These are phyloP conservation scores for Latrodectus elegans DNA, from an alignment of 2,888 invertebrate species.

Conservation along the genomic window DNA sequence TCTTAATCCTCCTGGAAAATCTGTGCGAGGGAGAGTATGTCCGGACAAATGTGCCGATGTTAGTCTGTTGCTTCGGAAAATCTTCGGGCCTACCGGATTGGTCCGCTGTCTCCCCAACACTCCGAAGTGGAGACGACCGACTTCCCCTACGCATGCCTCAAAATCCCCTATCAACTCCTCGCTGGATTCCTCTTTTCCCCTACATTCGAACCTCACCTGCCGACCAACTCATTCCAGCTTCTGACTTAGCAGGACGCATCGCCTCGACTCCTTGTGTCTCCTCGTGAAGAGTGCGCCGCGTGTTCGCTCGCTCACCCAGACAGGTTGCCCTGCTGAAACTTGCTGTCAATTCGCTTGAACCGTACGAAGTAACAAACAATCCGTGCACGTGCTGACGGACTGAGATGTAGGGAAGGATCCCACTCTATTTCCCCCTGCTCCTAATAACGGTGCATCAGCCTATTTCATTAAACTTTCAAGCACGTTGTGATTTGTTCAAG, in stretches of 20 bases:
- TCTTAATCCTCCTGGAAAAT: too few species aligned
- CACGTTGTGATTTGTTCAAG: too few species aligned
- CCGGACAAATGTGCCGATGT: slow-evolving; percentile 12
- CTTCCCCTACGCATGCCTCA: slow-evolving; percentile 48
- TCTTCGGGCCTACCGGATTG: slow-evolving; percentile 16
- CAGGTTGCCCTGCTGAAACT: not conserved
- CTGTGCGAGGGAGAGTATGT: too few species aligned
- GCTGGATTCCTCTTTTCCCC: slow-evolving; percentile 19
- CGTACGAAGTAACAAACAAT: too few species aligned
- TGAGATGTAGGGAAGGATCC: not conserved
- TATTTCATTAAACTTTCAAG: not conserved
- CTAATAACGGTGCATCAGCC: not conserved
- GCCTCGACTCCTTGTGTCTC: not conserved
- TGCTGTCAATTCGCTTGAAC: too few species aligned
- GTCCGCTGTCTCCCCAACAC: slow-evolving; percentile 38
- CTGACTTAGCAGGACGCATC: not conserved
- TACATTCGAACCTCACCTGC: slow-evolving; percentile 30
- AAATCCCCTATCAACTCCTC: slow-evolving; percentile 21
- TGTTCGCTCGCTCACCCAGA: not conserved
- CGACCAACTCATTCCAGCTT: slow-evolving; percentile 14
- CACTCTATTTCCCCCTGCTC: not conserved
- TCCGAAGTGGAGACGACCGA: slow-evolving; percentile 44
- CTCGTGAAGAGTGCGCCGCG: slow-evolving; percentile 19
- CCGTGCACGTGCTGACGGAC: too few species aligned
- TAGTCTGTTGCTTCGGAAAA: slow-evolving; percentile 44